A percentile compares a stretch with the other conserved stretches of the same genome.
Evolutionary conservation across 2,797 vertebrate species (phyloP).

Genomic region (Xerus rutilus): DNA sequence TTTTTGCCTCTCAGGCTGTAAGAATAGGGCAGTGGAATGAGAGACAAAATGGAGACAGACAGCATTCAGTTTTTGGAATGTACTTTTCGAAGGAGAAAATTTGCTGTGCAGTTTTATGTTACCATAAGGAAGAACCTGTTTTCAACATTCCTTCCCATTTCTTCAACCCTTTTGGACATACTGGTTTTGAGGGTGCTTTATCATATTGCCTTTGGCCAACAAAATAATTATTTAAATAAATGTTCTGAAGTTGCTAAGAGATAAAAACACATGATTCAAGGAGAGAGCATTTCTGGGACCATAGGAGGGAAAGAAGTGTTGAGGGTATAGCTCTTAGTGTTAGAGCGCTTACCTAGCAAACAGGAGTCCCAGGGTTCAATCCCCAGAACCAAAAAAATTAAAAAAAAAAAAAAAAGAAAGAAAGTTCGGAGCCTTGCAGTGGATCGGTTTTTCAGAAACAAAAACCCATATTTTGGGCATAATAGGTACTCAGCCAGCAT

Average conservation of each 20-base stretch:
- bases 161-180: not conserved
- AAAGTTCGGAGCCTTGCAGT: not conserved
- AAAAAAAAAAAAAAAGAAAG: too few species aligned
- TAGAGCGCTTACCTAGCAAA: not conserved
- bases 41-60: not conserved
- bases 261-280: slow-evolving; percentile 63
- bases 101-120: slow-evolving; percentile 38
- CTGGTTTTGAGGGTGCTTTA: slow-evolving; percentile 57
- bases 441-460: slow-evolving; percentile 54
- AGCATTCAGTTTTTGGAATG: slow-evolving; percentile 44
- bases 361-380: not conserved
- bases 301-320: slow-evolving; percentile 19
- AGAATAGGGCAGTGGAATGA: not conserved
- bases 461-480: not conserved
- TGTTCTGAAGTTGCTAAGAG: slow-evolving; percentile 58
- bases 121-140: slow-evolving; percentile 25
- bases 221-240: slow-evolving; percentile 74
- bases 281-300: slow-evolving; percentile 66
- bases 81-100: slow-evolving; percentile 60
- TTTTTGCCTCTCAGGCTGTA: slow-evolving; percentile 29
- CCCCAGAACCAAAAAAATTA: not conserved
- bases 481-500: not conserved
- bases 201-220: slow-evolving; percentile 52
- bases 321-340: not conserved
- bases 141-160: slow-evolving; percentile 45